Evolutionary conservation across 1,140 invertebrate genomes (phyloP).

Genomic region (Drosophila lini): DNA sequence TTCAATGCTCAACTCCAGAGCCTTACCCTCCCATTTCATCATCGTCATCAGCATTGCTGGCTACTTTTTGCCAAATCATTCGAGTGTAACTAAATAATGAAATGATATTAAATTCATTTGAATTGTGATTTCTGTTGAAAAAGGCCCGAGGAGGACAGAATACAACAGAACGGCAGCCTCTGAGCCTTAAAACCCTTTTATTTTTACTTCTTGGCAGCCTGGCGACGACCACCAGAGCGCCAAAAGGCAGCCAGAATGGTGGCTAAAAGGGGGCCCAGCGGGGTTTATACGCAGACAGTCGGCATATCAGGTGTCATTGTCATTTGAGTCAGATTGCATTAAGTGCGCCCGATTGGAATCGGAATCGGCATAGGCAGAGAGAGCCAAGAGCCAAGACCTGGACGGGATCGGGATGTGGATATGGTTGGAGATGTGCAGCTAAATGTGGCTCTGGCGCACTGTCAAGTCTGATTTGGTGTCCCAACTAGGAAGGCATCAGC

Average conservation of each 20-base stretch:
- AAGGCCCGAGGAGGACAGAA: conserved; percentile 35
- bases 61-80: conserved; percentile 81
- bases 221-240: conserved; percentile 67
- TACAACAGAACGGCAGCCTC: conserved; percentile 40
- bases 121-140: conserved; percentile 84
- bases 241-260: neutral
- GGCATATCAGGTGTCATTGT: conserved; percentile 84
- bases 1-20: conserved; percentile 22
- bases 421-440: conserved; percentile 14
- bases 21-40: conserved; percentile 13
- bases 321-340: conserved; percentile 83
- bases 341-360: conserved; percentile 74
- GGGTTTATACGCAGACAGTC: conserved; percentile 37
- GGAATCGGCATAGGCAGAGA: conserved; percentile 56
- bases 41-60: conserved; percentile 26
- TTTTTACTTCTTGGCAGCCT: conserved; percentile 22
- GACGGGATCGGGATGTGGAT: conserved; percentile 1
- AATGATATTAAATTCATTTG: conserved; percentile 84
- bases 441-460: conserved; percentile 36
- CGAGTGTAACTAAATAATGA: conserved; percentile 84
- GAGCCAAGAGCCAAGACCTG: conserved; percentile 7
- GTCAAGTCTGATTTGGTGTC: conserved; percentile 47
- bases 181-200: conserved; percentile 56
- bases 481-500: conserved; percentile 28
- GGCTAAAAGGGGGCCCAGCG: neutral